Conservation (phyloP, 37 sponge, comb jelly and placozoan species). For the Corticium candelabrum region DNA sequence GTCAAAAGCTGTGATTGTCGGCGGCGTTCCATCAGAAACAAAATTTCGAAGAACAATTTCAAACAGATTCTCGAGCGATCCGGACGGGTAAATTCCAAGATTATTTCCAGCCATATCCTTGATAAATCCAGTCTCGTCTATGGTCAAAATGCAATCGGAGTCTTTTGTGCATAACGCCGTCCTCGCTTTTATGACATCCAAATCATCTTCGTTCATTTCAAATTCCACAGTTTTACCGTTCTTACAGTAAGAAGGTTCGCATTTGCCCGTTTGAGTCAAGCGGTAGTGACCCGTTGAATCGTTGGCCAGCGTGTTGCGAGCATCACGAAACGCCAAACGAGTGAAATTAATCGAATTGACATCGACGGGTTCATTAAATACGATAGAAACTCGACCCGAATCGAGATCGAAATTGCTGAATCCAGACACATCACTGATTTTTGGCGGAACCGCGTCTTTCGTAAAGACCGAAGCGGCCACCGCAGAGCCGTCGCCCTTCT, state of each 20-base stretch:
- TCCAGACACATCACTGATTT: background rate
- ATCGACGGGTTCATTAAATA: conserved; percentile 59
- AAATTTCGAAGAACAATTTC: too few relatives aligned
- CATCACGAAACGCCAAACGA: background rate
- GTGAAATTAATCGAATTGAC: conserved; percentile 20
- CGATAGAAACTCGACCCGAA: conserved; percentile 17
- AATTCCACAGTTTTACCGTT: conserved; percentile 29
- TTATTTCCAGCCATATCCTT: conserved; percentile 58
- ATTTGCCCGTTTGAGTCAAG: too few relatives aligned
- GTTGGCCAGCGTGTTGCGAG: background rate
- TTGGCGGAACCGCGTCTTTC: background rate
- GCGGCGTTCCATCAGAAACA: conserved; percentile 58
- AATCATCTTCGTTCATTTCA: conserved; percentile 32
- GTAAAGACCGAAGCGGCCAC: too few relatives aligned
- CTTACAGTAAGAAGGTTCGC: too few relatives aligned
- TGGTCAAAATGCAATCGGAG: conserved; percentile 41
- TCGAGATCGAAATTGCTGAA: background rate
- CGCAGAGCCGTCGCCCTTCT: too few relatives aligned
- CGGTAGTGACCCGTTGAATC: too few relatives aligned
- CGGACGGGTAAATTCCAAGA: conserved; percentile 35
- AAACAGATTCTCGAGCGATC: conserved; percentile 35
- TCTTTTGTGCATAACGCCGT: conserved; percentile 31
- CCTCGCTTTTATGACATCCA: conserved; percentile 47
- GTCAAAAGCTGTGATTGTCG: conserved; percentile 43
- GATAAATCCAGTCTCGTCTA: background rate